Evolutionary conservation across 2,113 vertebrate genomes (phyloP).

Genomic region (Gila orcuttii): DNA sequence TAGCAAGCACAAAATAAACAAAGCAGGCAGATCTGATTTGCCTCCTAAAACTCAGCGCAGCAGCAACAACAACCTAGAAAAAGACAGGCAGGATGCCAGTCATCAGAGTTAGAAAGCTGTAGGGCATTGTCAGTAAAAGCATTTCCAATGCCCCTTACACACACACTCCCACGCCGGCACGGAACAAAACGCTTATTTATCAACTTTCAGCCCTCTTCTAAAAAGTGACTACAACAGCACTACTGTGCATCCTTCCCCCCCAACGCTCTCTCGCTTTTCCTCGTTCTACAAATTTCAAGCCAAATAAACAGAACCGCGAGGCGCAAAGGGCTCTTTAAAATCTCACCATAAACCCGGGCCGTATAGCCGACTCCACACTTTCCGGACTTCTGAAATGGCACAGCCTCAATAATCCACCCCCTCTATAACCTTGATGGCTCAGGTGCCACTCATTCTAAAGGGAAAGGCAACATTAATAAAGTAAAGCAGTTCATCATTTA

Average conservation of each 20-base stretch:
- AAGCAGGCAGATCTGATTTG: conserved; percentile 56
- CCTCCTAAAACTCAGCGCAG: conserved; percentile 51
- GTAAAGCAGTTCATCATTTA: conserved; percentile 1
- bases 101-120: conserved; percentile 45
- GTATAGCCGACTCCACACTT: conserved; percentile 1
- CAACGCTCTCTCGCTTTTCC: not conserved
- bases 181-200: conserved; percentile 76
- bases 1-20: conserved; percentile 54
- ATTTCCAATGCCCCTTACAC: conserved; percentile 39
- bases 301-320: conserved; percentile 54
- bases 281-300: conserved; percentile 45
- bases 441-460: conserved; percentile 34
- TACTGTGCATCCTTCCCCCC: conserved; percentile 54
- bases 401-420: conserved; percentile 1
- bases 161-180: conserved; percentile 63
- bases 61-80: conserved; percentile 52
- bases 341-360: conserved; percentile 26
- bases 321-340: conserved; percentile 41
- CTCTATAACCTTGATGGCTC: conserved; percentile 32
- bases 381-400: not conserved
- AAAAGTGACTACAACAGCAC: conserved; percentile 74
- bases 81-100: conserved; percentile 51
- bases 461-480: conserved; percentile 22
- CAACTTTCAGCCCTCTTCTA: conserved; percentile 66
- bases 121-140: conserved; percentile 50